Evolutionary conservation across 2,888 invertebrate species (phyloP), one percentile per base, ranked within the genome.

Genomic region (Euplagia quadripunctaria): DNA sequence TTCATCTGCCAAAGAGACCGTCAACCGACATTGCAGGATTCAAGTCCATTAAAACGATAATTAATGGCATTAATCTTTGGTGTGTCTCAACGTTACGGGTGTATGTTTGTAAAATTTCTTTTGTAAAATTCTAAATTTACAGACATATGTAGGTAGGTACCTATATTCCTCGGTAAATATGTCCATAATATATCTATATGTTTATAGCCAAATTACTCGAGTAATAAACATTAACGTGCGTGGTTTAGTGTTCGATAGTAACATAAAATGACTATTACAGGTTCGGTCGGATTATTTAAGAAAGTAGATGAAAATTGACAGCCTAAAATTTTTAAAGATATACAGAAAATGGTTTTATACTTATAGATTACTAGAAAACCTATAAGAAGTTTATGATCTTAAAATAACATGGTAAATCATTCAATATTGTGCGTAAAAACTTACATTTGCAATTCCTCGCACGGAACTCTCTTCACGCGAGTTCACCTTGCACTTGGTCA

Each of bases 1-100:
- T 12, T 58, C 12, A 58, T 11, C 12, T 55, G 5, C 20, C 20
- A 58, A 20, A 66, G 66, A 66, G 42, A 55, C 55, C 55, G 55
- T n/a, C 55, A 55, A n/a, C n/a, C 55, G n/a, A 55, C n/a, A n/a
- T n/a, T 55, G n/a, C 55, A 55, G n/a, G n/a, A 55, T 58, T 58
- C 11, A 58, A 20, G 58, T 58, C 20, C 58, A 58, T 58, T 58
- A 20, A 58, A 20, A 58, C 58, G 4, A 58, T 20, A 58, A 58
- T 58, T 58, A 58, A 58, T 12, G 20, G 20, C 58, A 58, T 58
- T 58, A 58, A 58, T 58, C 58, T 11, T 20, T 58, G 20, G 20
- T 58, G 20, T 58, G 20, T 58, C 58, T 20, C 12, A 31, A 31
- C 1, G 31, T 31, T 20, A 12, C 20, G n/a, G 46, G 17, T 46